Evolutionary conservation across 2,113 vertebrate species (phyloP).

Genomic region (Cyprinodon tularosa): DNA sequence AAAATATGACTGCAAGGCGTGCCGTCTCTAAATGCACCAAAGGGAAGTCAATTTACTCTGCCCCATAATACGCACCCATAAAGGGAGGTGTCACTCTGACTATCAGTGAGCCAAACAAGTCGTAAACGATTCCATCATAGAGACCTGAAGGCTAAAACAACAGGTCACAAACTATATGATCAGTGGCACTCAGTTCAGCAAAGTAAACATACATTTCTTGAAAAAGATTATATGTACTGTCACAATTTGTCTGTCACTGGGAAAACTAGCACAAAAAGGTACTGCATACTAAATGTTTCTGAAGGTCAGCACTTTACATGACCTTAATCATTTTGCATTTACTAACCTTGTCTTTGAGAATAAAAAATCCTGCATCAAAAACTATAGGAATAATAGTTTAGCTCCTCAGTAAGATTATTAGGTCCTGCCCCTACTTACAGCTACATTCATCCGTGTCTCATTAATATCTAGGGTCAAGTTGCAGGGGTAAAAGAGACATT

Average conservation of each 20-base stretch:
- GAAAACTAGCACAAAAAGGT: conserved; percentile 31
- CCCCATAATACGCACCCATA: conserved; percentile 37
- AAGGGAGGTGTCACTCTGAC: conserved; percentile 44
- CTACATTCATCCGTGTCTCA: conserved; percentile 22
- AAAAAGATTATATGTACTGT: conserved; percentile 31
- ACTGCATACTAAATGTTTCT: conserved; percentile 12
- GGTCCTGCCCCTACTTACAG: conserved; percentile 48
- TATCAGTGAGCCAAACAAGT: conserved; percentile 41
- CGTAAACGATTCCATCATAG: conserved; percentile 46
- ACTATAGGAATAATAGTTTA: conserved; percentile 15
- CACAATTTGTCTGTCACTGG: conserved; percentile 32
- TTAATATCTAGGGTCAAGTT: neutral
- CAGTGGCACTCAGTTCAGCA: conserved; percentile 17
- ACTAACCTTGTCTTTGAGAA: conserved; percentile 23
- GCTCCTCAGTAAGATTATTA: neutral
- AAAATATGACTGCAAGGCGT: conserved; percentile 32
- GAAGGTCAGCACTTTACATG: conserved; percentile 21
- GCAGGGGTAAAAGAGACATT: too few species aligned
- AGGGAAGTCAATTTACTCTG: conserved; percentile 23
- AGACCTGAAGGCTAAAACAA: conserved; percentile 38
- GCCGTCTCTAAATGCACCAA: conserved; percentile 46
- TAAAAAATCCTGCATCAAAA: conserved; percentile 30
- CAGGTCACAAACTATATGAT: conserved; percentile 35
- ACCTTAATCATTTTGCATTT: conserved; percentile 13
- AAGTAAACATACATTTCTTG: conserved; percentile 32